Base-by-base conservation (phyloP, 1,140 invertebrate species). In the Globodera rostochiensis region DNA sequence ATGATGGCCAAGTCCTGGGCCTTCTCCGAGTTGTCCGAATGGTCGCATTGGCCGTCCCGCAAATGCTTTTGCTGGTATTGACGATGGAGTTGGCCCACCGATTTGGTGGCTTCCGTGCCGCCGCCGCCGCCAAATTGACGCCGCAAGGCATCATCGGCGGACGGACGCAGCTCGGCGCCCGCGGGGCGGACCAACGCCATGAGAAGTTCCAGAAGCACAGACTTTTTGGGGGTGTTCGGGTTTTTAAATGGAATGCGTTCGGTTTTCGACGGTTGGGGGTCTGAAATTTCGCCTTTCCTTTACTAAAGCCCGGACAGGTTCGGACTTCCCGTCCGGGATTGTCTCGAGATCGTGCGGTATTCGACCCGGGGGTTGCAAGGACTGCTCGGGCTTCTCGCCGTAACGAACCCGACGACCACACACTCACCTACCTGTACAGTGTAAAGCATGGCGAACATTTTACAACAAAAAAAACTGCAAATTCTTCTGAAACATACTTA, bases 1-100 rank as follows among this genome's bases (percentile, higher is more conserved):
- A 88, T 76, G 21, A 77, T 67, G 45, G 87, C 87, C 25, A 88
- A 75, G 73, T 88, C 88, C 64, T 88, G 87, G 9, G 87, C 60
- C 73, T 89, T 88, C 53, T 88, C 85, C 57, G 80, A 69, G 67
- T 70, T 67, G 57, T 82, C 84, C 21, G 57, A 13, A n/a, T 86
- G 46, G 53, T 82, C 85, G 45, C 79, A 81, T 71, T 74, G n/a
- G 8, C 8, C 57, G 82, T 50, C 57, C 75, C 76, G 25, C n/a
- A 78, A 13, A 36, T 45, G 81, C 60, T 21, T 21, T 21, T 85
- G 21, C 15, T 45, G 67, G n/a, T 21, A 83, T 36, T 57, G 66
- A 6, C 49, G 67, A 21, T 45, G 69, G 15, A 81, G n/a, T 74
- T 69, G 15, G 82, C 19, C 45, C 6, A 81, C 47, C 49, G 46